A percentile compares a stretch with the other conserved stretches of the same genome.
Evolutionary conservation across 2,113 vertebrate genomes (phyloP).

Genomic region (Arvicanthis niloticus): DNA sequence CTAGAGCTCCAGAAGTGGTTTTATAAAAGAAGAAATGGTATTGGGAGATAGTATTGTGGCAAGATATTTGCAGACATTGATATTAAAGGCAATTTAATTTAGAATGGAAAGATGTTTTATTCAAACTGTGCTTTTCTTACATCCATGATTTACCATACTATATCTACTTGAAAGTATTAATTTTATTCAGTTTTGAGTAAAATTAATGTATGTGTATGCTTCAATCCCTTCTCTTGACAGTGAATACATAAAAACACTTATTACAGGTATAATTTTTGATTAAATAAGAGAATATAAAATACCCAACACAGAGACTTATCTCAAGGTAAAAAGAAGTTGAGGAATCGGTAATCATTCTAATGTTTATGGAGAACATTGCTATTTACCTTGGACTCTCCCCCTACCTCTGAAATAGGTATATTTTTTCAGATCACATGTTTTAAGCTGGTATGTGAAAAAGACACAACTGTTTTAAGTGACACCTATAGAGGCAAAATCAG

Average conservation of each 20-base stretch:
- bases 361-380: not conserved
- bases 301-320: not conserved
- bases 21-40: not conserved
- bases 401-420: not conserved
- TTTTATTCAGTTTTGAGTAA: not conserved
- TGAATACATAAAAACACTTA: not conserved
- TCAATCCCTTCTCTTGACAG: slow-evolving; percentile 1
- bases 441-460: not conserved
- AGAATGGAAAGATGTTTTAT: not conserved
- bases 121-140: not conserved
- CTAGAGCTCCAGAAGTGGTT: not conserved
- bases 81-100: not conserved
- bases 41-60: not conserved
- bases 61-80: not conserved
- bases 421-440: not conserved
- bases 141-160: not conserved
- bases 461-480: not conserved
- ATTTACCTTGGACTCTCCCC: not conserved
- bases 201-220: not conserved
- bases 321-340: not conserved
- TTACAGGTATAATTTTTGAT: not conserved
- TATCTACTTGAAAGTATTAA: not conserved
- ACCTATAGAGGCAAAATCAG: not conserved
- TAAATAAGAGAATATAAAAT: not conserved
- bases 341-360: not conserved